Percentiles rank a stretch among this genome's conserved stretches.
Conservation (phyloP, 2,797 vertebrate genomes). For the Halcyon leucocephala region DNA sequence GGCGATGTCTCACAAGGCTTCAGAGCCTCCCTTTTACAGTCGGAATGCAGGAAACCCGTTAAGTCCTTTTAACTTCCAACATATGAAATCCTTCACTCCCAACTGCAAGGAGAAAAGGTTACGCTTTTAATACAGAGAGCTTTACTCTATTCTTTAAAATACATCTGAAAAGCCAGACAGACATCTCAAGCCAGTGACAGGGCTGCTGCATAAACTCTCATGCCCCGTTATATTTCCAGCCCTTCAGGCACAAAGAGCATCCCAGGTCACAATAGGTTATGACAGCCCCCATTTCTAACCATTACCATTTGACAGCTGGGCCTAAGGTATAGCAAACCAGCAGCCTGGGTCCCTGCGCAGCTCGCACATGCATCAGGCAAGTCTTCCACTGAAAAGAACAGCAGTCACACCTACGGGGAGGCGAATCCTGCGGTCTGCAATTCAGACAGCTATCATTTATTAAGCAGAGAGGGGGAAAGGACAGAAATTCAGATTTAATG, state of each 20-base stretch:
- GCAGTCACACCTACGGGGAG: background rate
- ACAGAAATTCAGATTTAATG: background rate
- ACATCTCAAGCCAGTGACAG: background rate
- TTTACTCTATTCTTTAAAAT: conserved; percentile 1
- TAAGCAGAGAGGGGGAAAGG: background rate
- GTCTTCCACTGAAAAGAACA: background rate
- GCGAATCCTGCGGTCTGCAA: background rate
- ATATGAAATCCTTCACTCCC: background rate
- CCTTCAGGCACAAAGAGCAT: background rate
- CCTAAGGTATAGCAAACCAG: background rate
- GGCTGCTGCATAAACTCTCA: background rate
- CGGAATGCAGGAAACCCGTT: background rate
- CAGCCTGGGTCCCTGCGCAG: background rate
- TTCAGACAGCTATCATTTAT: background rate
- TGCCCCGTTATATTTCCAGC: background rate
- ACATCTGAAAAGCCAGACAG: background rate
- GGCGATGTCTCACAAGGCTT: background rate
- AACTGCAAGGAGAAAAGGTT: background rate
- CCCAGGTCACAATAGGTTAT: background rate
- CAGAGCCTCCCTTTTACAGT: background rate
- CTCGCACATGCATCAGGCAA: background rate
- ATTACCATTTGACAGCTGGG: background rate
- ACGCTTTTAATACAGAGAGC: background rate
- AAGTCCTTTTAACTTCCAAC: background rate
- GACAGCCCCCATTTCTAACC: background rate